Base-by-base conservation (phyloP, 2,113 vertebrate genomes). In the Paedocypris sp. region DNA sequence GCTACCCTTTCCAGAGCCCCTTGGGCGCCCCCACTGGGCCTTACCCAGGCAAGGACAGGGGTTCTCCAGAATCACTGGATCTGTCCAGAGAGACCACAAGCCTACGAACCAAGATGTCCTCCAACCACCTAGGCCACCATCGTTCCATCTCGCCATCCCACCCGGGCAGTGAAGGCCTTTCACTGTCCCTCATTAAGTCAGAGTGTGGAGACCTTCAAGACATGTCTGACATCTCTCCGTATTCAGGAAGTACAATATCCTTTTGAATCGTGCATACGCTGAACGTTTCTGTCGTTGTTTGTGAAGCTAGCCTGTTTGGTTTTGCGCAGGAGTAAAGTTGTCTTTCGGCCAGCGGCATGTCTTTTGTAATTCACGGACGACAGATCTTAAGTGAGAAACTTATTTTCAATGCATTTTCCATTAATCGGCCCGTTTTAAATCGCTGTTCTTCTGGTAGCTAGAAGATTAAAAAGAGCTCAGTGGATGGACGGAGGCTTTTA, bases 201-300 rank as follows among this genome's bases (percentile, higher is more conserved):
- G 95, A 99, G 84, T 99, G 95, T 1, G 91, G 93, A 1, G 95
- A 99, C 77, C 88, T 99, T 64, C 94, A 97, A 77, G 95, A 99
- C 79, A 92, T 98, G 87, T 87, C 92, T 0, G 95, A 99, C 77
- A 98, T 98, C 71, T 98, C 95, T 1, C 91, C 93, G 28, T 99
- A 95, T 79, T 97, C 95, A 58, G 88, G 93, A 87, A 93, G 88
- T 88, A 94, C 94, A 77, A 96, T 99, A 99, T 99, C 95, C 94
- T 99, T 97, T 90, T 68, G 58, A 1, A 19, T 50, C 51, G 16
- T 4, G 7, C 1, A 56, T 18, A 6, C 11, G 3, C 5, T 41
- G 11, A 15, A 13, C 1, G 12, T 10, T n/a, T 54, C 7, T 28
- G 6, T 16, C 42, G 4, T 41, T 6, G 6, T n/a, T 52, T 39